Base-by-base conservation (phyloP, 1,140 invertebrate species). In the Nixonia krombeini region DNA sequence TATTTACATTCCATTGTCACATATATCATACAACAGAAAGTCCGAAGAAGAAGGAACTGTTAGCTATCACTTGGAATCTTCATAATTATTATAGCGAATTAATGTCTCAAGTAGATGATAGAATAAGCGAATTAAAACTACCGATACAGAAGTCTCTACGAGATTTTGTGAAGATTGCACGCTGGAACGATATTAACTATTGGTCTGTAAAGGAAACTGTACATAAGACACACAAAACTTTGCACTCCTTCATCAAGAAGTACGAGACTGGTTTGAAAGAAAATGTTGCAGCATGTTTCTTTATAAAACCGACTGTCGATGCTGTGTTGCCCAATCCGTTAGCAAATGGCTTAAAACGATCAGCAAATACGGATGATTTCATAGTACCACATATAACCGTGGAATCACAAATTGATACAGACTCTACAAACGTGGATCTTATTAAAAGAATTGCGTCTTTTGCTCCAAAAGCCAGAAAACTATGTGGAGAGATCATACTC, bases 181-280 rank as follows among this genome's bases (percentile, higher is more conserved):
- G 94, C 23, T 99, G 96, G 93, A 96, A 94, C 76, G 96, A 99
- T 75, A 90, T 96, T 0, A 98, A 93, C 75, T 97, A 97, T 78
- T 98, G 94, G 90, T 90, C 94, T n/a, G 89, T 99, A 5, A 96
- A 94, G 66, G 91, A 93, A 65, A 91, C 92, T 2, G 90, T 96
- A 1, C 90, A 93, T 16, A 96, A 95, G 80, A 92, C 94, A 0
- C 95, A 98, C 75, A 90, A 92, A 62, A 94, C 91, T 15, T 79
- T 99, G 1, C 92, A 93, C 69, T 96, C 96, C 80, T 91, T 92
- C 68, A 90, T 96, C 1, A 93, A 93, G 71, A 91, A 95, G 70
- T 97, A 90, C 85, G 88, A 91, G 66, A 86, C 86, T 38, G 52
- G 69, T 8, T 31, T 88, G 18, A 83, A 81, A 13, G 74, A 84